Evolutionary conservation across 1,140 invertebrate species (phyloP), one percentile per base, ranked within the genome.

Genomic region (Mesaphorura yosii): DNA sequence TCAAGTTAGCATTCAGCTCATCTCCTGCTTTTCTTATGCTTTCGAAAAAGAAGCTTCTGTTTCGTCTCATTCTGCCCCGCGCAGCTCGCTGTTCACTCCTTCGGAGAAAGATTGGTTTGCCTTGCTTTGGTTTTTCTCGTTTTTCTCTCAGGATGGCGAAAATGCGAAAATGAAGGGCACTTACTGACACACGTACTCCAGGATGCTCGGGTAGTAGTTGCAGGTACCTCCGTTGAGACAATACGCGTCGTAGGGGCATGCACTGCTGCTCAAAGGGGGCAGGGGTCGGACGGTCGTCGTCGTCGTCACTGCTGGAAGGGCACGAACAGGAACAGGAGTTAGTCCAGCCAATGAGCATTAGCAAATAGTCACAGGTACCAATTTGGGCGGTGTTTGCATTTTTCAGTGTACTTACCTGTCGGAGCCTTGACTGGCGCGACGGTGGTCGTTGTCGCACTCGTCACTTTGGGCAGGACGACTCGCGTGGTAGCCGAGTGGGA

Each of bases 141-240:
- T n/a, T n/a, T n/a, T n/a, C n/a, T n/a, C n/a, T n/a, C n/a, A n/a
- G n/a, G n/a, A n/a, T n/a, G n/a, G n/a, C n/a, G n/a, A n/a, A n/a
- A n/a, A n/a, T n/a, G n/a, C n/a, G n/a, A n/a, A 34, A 34, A 34
- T 34, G 31, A n/a, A 34, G 31, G 10, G 31, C 31, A 34, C 31
- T 34, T 34, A 63, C 57, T 63, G 57, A 50, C 60, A 63, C 41
- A 63, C 60, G 40, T 57, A 59, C 37, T 63, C 60, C 25, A 54
- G 51, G 42, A 63, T 63, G 37, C 23, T 48, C 28, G 57, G 51
- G 34, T 59, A 63, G 57, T 63, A 63, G 42, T 57, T 63, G 48
- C 60, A 63, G 48, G 57, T 54, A 47, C 60, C 57, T 29, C 60
- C 60, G 38, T 63, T 63, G 31, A 63, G 48, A 53, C 60, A 63